Base-by-base conservation (phyloP, 1,140 invertebrate species). In the Hydropsyche tenuis region DNA sequence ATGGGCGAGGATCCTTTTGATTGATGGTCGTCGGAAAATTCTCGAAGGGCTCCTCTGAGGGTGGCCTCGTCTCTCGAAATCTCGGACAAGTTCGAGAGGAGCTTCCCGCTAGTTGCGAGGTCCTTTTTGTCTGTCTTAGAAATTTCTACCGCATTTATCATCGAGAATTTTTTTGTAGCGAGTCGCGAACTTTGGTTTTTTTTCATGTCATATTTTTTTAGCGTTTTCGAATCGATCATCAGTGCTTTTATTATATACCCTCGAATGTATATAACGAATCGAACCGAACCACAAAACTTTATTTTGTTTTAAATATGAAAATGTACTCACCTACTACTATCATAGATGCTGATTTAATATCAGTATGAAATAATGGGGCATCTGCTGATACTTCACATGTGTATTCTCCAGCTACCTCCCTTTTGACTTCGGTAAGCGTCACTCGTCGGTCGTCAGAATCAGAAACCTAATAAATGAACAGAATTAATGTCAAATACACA, bases 311-410 rank as follows among this genome's bases (percentile, higher is more conserved):
- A 51, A 20, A 20, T 45, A 45, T 45, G 46, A 5, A 51, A 51
- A 51, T 37, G 60, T 46, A 87, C 90, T 87, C 82, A 93, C 92
- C 90, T 62, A 91, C 90, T 66, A 93, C 90, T 74, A 87, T 88
- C 81, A 93, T 89, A 6, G 81, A 83, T 6, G 89, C 87, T 9
- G 85, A 82, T 72, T 87, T 85, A 73, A 89, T 87, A 60, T 88
- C 86, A 0, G 91, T 92, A 79, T 92, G 90, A 78, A 91, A 92
- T 45, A 87, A 83, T 0, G 91, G 91, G 0, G 87, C 86, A 79
- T 92, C 91, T 1, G 90, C 91, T 0, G 91, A 90, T 48, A 93
- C 90, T 79, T 93, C 91, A 79, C 92, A 93, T 81, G 90, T 90
- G 82, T 92, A 93, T 46, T 83, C 83, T 3, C 91, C 92, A 48